A percentile compares a stretch with the other conserved stretches of the same genome.
phyloP scores from a whole-genome alignment of 2,888 invertebrate genomes.

The Brenthis hecate region DNA sequence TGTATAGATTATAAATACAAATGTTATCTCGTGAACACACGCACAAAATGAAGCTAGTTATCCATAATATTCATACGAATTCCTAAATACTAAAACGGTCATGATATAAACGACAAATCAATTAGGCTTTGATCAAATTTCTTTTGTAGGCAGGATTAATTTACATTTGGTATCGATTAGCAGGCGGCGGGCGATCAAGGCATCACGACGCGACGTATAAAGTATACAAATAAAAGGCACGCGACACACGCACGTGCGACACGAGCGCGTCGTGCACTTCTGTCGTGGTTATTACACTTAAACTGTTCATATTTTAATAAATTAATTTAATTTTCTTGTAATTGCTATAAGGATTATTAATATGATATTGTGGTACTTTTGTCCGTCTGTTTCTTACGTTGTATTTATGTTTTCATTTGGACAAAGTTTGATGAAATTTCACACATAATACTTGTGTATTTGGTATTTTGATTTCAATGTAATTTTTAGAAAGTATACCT shows the following conservation, averaged over 20 bases:
- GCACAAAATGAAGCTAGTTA: no score
- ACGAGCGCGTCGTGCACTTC: constrained; percentile 63
- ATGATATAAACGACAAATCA: constrained; percentile 24
- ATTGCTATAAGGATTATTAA: neutral
- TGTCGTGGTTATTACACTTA: constrained; percentile 53
- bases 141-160: constrained; percentile 34
- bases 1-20: no score
- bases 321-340: constrained; percentile 19
- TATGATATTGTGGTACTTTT: neutral
- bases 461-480: no score
- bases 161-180: constrained; percentile 47
- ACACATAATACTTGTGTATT: no score
- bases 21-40: no score
- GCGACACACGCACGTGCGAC: constrained; percentile 58
- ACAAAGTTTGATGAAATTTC: neutral
- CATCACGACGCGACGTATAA: constrained; percentile 41
- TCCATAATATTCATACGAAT: no score
- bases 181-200: constrained; percentile 40
- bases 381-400: neutral
- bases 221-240: constrained; percentile 55
- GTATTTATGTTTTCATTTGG: neutral
- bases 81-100: no score
- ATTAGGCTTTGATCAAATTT: constrained; percentile 35
- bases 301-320: constrained; percentile 30
- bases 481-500: no score